These are phyloP conservation scores for Pelodytes ibericus DNA, from an alignment of 2,797 vertebrate genomes.

Conservation along the genomic window DNA sequence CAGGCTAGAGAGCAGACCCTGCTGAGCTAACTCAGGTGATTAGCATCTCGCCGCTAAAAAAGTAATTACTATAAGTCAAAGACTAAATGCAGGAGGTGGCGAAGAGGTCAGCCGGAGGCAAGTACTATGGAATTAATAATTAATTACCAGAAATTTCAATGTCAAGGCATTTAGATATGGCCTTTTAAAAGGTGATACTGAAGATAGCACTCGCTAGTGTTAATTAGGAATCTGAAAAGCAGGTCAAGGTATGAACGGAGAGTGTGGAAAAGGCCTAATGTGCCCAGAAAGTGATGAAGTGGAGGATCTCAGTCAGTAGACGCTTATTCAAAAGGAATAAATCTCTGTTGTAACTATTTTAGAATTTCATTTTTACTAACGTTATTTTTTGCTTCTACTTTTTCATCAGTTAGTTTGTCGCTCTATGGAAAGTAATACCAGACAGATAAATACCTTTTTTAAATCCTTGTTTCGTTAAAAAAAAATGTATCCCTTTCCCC, in stretches of 20 bases:
- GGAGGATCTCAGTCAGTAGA: no score
- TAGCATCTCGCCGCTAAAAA: conserved; percentile 32
- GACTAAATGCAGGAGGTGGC: conserved; percentile 66
- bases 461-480: no score
- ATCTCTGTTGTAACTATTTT: no score
- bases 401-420: no score
- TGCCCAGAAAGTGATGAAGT: background rate
- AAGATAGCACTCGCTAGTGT: conserved; percentile 72
- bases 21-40: conserved; percentile 15
- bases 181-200: conserved; percentile 73
- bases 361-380: no score
- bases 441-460: no score
- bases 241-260: conserved; percentile 8
- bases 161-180: conserved; percentile 72
- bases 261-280: conserved; percentile 39
- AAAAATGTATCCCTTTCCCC: no score
- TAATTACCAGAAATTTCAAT: conserved; percentile 74
- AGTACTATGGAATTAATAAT: conserved; percentile 75
- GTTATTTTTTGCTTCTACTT: no score
- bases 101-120: conserved; percentile 67
- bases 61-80: conserved; percentile 71
- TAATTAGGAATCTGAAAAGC: conserved; percentile 68
- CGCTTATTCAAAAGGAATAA: no score
- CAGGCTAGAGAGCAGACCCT: background rate
- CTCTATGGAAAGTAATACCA: no score